These are phyloP conservation scores for Ibidorhyncha struthersii DNA, from an alignment of 2,113 vertebrate species.

Conservation along the genomic window DNA sequence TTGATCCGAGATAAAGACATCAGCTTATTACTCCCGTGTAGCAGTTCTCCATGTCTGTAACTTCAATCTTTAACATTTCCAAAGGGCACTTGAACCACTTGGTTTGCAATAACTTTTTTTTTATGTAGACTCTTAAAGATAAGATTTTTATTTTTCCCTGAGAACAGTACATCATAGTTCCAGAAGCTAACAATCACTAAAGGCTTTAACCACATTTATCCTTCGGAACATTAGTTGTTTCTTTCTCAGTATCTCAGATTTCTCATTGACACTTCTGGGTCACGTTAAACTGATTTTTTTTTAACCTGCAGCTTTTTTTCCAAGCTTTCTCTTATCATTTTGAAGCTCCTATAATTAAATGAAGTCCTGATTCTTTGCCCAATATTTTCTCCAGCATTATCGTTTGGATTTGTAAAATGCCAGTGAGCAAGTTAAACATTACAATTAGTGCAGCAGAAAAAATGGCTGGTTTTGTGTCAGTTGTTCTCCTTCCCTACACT, in stretches of 20 bases:
- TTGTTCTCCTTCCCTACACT: neutral
- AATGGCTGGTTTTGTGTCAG: neutral
- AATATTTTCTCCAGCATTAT: neutral
- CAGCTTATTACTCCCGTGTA: constrained; percentile 28
- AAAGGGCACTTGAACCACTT: constrained; percentile 19
- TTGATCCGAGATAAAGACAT: constrained; percentile 28
- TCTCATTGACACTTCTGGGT: constrained; percentile 9
- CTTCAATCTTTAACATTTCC: constrained; percentile 49
- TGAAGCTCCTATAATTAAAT: neutral
- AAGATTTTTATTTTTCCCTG: constrained; percentile 36
- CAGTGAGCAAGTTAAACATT: neutral
- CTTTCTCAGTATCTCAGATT: constrained; percentile 4
- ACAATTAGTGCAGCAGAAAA: neutral
- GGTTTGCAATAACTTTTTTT: constrained; percentile 7
- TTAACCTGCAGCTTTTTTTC: neutral
- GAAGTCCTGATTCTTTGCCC: neutral
- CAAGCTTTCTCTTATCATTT: neutral
- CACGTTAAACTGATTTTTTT: neutral
- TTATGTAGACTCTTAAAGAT: constrained; percentile 8
- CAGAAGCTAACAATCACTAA: neutral
- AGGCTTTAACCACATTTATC: neutral
- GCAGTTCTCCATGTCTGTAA: neutral
- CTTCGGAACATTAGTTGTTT: neutral
- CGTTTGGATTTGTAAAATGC: neutral
- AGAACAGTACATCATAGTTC: neutral